Conservation (phyloP, 53 echinoderm and acorn worm genomes). For the Crossaster papposus region DNA sequence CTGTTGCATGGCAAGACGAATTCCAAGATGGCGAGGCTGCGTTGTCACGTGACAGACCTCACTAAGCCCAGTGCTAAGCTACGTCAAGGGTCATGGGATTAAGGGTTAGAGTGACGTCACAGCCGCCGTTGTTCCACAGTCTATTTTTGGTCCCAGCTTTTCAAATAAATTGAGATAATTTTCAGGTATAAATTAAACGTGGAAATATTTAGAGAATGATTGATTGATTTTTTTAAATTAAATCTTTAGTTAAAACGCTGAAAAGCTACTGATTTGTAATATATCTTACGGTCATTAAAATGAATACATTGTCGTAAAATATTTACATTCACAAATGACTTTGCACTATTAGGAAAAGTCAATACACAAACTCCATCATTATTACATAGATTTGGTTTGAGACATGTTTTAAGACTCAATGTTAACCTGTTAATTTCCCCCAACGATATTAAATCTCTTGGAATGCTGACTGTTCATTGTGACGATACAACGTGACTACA, state of each 20-base stretch:
- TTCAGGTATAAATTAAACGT: too few species aligned
- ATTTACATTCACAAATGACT: too few species aligned
- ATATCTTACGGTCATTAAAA: too few species aligned
- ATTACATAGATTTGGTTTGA: neutral
- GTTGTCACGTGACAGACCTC: slow-evolving; percentile 22
- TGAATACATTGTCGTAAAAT: too few species aligned
- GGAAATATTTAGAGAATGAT: too few species aligned
- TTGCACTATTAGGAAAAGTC: neutral
- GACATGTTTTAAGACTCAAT: too few species aligned
- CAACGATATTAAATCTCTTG: neutral
- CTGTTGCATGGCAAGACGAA: neutral
- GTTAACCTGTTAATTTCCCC: too few species aligned
- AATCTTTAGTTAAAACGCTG: too few species aligned
- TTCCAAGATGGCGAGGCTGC: neutral
- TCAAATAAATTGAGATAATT: too few species aligned
- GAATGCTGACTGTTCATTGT: neutral
- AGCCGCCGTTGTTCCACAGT: neutral
- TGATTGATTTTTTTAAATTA: too few species aligned
- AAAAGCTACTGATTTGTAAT: too few species aligned
- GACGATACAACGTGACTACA: neutral
- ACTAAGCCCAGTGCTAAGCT: neutral
- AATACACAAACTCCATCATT: neutral
- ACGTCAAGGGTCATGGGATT: neutral
- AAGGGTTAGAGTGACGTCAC: slow-evolving; percentile 31
- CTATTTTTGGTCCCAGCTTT: too few species aligned